These are phyloP conservation scores for Vanessa atalanta DNA, from an alignment of 1,140 invertebrate species.

Conservation along the genomic window DNA sequence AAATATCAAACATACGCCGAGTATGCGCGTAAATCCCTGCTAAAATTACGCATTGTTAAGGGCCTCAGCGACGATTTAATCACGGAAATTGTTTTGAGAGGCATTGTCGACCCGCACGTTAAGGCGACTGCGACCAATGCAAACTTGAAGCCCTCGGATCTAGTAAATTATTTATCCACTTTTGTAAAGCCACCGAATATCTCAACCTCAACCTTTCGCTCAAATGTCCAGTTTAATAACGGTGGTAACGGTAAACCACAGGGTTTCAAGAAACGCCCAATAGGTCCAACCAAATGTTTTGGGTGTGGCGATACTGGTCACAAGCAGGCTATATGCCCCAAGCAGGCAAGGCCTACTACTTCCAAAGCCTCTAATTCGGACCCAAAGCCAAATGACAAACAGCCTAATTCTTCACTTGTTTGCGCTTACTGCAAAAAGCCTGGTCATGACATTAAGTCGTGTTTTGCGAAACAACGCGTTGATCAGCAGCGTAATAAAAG, in stretches of 20 bases:
- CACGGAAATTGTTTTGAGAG: background rate
- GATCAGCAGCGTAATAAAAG: too few species aligned
- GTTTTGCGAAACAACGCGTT: too few species aligned
- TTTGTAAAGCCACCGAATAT: background rate
- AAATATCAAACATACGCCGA: conserved; percentile 17
- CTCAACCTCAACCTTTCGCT: too few species aligned
- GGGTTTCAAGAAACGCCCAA: background rate
- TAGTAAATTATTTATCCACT: conserved; percentile 15
- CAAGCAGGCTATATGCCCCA: background rate
- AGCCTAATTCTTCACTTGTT: background rate
- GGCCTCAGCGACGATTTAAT: conserved; percentile 13
- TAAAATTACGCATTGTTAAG: conserved; percentile 12
- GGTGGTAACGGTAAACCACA: too few species aligned
- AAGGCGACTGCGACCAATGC: background rate
- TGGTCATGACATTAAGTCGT: too few species aligned
- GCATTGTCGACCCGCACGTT: conserved; percentile 1
- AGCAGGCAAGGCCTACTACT: background rate
- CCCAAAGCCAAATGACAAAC: background rate
- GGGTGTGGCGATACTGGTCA: background rate
- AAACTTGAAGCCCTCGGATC: background rate
- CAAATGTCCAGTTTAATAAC: too few species aligned
- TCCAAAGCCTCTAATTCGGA: background rate
- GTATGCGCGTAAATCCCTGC: conserved; percentile 11
- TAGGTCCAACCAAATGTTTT: background rate
- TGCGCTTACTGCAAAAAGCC: too few species aligned